Conservation (phyloP, 2,888 invertebrate species). For the Latheticus oryzae region DNA sequence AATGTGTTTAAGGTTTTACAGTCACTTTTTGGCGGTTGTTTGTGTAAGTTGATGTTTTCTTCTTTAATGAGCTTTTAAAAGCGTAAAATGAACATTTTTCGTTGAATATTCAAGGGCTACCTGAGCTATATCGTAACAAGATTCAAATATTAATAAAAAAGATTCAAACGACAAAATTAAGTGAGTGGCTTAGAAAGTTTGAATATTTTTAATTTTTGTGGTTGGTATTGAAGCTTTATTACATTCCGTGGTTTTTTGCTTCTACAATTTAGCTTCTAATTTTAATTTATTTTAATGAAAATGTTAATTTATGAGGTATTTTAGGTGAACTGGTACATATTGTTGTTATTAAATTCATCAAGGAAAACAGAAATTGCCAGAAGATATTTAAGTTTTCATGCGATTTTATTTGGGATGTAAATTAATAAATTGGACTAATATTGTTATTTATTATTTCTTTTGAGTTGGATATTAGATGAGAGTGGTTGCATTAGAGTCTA, state of each 20-base stretch:
- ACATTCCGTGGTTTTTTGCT: too few relatives aligned
- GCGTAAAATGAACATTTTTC: neutral
- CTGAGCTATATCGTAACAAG: too few relatives aligned
- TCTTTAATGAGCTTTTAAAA: conserved; percentile 9
- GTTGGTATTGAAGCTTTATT: too few relatives aligned
- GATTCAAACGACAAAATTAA: too few relatives aligned
- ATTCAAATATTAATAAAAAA: too few relatives aligned
- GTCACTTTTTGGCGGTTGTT: neutral
- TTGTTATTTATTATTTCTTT: too few relatives aligned
- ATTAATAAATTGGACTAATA: conserved; percentile 17
- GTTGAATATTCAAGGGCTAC: conserved; percentile 11
- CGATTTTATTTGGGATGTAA: conserved; percentile 8
- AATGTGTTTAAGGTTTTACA: conserved; percentile 4
- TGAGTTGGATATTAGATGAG: too few relatives aligned
- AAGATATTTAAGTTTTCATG: conserved; percentile 11
- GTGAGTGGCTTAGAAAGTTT: too few relatives aligned
- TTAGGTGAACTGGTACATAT: neutral
- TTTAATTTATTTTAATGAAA: neutral
- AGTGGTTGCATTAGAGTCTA: too few relatives aligned
- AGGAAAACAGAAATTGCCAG: conserved; percentile 1
- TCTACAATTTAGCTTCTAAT: neutral
- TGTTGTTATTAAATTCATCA: conserved; percentile 7
- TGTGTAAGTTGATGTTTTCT: neutral
- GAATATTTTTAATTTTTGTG: too few relatives aligned
- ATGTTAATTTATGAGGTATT: neutral